These are phyloP conservation scores for Drosophila borborema DNA, from an alignment of 2,888 invertebrate species.

Conservation along the genomic window DNA sequence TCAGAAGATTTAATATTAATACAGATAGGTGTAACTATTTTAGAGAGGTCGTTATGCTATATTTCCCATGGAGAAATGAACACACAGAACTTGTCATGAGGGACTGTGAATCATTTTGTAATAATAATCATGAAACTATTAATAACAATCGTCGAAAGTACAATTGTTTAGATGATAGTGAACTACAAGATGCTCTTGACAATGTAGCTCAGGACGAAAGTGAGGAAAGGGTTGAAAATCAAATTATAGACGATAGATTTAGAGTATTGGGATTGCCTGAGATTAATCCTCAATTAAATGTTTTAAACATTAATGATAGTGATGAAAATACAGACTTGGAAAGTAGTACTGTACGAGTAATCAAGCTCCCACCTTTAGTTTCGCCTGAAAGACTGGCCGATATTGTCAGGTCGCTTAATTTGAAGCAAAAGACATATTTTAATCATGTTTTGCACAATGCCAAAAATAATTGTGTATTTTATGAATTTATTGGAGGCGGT, in stretches of 20 bases:
- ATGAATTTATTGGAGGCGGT: slow-evolving; percentile 1
- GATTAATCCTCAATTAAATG: neutral
- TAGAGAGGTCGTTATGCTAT: neutral
- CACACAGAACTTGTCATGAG: neutral
- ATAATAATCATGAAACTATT: neutral
- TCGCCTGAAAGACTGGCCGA: neutral
- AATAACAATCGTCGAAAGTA: neutral
- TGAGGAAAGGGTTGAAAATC: neutral
- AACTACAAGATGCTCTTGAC: neutral
- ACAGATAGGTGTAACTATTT: neutral
- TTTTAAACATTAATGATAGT: neutral
- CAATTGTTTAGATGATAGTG: neutral
- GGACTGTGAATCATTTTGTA: neutral
- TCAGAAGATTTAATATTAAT: neutral
- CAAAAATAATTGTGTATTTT: neutral
- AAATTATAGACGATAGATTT: neutral
- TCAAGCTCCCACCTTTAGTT: neutral
- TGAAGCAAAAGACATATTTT: neutral
- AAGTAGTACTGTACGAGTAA: neutral
- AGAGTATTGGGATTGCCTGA: neutral
- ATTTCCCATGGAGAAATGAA: neutral
- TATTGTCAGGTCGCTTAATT: neutral
- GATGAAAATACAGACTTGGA: neutral
- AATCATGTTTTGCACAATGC: neutral
- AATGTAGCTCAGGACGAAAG: neutral